Base-by-base conservation (phyloP, 2,113 vertebrate genomes). In the Thoracochromis brauschi region DNA sequence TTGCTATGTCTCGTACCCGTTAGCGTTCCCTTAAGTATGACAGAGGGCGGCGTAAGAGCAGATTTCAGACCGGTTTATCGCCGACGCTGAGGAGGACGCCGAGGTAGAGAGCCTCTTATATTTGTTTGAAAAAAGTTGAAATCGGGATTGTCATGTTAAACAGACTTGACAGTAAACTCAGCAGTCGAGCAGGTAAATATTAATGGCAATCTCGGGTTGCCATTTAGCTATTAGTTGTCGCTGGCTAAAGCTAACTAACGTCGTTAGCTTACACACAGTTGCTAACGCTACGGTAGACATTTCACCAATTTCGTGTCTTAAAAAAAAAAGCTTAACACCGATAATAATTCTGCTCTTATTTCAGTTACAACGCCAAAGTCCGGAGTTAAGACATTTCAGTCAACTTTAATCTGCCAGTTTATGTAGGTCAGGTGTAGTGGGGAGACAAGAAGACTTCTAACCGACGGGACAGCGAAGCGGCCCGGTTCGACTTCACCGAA, bases 1-100 rank as follows among this genome's bases (percentile, higher is more conserved):
- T 51, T 0, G 1, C 4, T 0, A 1, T 10, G 8, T 9, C 2
- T 2, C 8, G 5, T 40, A 71, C 5, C 4, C 10, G 79, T 12
- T 3, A 40, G 14, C 31, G 89, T 93, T 13, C 65, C 11, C 2
- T 31, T 8, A 3, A 29, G 26, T 4, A 58, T 45, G 60, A 17
- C 47, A 78, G 92, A 90, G 90, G 89, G 92, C 84, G 86, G 90
- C 79, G 89, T 86, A 60, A 80, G 85, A 63, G 81, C 53, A 58
- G 90, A 45, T 57, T 91, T 91, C 78, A 94, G 85, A 95, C 96
- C 95, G 95, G 96, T 94, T 87, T 87, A 75, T 88, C 57, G 6
- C 84, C 84, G 83, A 93, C 33, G 84, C 83, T 68, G 83, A 94
- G 85, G 79, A 89, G 89, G 83, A 92, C 92, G 79, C 86, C 88